phyloP scores from a whole-genome alignment of 2,888 invertebrate species.

The Eulithis testata region DNA sequence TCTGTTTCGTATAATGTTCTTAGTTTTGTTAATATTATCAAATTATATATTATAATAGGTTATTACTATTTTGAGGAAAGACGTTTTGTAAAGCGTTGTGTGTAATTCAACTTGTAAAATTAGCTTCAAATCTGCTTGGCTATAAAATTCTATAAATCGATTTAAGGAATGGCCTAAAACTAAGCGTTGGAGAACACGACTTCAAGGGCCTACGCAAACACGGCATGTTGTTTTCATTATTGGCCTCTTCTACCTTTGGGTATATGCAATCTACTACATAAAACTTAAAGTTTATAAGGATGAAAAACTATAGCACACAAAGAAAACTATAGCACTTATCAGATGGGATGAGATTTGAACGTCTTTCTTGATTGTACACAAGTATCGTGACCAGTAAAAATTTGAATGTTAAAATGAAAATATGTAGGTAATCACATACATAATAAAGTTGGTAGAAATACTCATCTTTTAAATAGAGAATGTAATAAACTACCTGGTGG shows the following conservation, averaged over 20 bases:
- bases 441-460: too few relatives aligned
- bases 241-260: slow-evolving; percentile 43
- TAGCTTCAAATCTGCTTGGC: slow-evolving; percentile 38
- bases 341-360: neutral
- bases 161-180: slow-evolving; percentile 56
- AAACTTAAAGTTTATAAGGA: neutral
- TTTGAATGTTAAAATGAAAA: too few relatives aligned
- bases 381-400: too few relatives aligned
- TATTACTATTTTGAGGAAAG: slow-evolving; percentile 15
- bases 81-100: slow-evolving; percentile 19
- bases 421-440: too few relatives aligned
- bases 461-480: too few relatives aligned
- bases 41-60: slow-evolving; percentile 21
- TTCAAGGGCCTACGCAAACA: slow-evolving; percentile 56
- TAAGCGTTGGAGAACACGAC: slow-evolving; percentile 48
- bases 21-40: slow-evolving; percentile 7
- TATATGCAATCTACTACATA: slow-evolving; percentile 12
- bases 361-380: too few relatives aligned
- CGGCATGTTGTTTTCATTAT: slow-evolving; percentile 46
- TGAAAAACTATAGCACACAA: too few relatives aligned
- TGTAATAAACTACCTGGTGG: too few relatives aligned
- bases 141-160: slow-evolving; percentile 36
- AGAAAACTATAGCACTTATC: too few relatives aligned
- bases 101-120: slow-evolving; percentile 28
- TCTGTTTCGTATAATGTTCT: neutral